Base-by-base conservation (phyloP, 2,888 invertebrate species). In the Melieria omissa region DNA sequence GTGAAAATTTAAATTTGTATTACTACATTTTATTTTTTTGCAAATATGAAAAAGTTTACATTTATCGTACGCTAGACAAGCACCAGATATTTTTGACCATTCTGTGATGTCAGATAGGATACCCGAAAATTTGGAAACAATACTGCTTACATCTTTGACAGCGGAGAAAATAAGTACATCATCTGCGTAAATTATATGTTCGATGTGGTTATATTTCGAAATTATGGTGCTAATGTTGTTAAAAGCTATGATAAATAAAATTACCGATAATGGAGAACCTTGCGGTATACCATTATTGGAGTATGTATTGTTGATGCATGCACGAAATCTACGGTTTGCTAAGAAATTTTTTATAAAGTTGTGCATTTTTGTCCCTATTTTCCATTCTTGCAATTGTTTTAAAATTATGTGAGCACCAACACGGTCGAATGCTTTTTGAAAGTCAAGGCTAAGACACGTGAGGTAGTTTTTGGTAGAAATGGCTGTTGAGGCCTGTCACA, bases 11-110 rank as follows among this genome's bases (percentile, higher is more conserved):
- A 54, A 54, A 54, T 54, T 12, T 54, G 16, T 16, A 54, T 54
- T 54, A 10, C 0, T 54, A 54, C 54, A 54, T 54, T 54, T 54
- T 54, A 4, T 54, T 54, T 5, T 54, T 12, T 54, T 54, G 12
- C 54, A 54, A 14, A 54, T 54, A 54, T 54, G 54, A 54, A 54
- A 54, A 14, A 54, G 5, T 54, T 54, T 5, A 54, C 54, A 54
- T 54, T 10, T 54, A 6, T 54, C 54, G 12, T 54, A 54, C 16
- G 54, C 54, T 54, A 54, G n/a, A 54, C 54, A 54, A 10, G 54
- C 54, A 12, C 54, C 54, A 14, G 54, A 54, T 6, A 16, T 14
- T 54, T 54, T 54, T 14, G 14, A 10, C 7, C 54, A 54, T 16
- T 54, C 54, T n/a, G 7, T 54, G 54, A 54, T 54, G 16, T 54